phyloP scores from a whole-genome alignment of 2,113 vertebrate species.

The Sciurus niger region DNA sequence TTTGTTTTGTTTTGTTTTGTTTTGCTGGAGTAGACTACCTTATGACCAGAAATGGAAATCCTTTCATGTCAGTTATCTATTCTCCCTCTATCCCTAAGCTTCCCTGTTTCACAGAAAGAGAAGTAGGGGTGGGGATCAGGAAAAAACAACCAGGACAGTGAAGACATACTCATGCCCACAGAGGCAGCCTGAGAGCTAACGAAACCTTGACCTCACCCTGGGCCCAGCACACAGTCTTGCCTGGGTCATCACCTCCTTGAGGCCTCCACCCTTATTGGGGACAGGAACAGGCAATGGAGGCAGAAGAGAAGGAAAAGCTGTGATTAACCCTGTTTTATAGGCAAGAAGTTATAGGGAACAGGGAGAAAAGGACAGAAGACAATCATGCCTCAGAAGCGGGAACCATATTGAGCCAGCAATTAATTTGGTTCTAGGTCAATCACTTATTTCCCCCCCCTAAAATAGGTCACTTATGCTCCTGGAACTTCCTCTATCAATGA shows the following conservation, averaged over 20 bases:
- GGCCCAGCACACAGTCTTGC: not conserved
- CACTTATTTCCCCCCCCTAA: not conserved
- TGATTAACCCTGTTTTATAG: slow-evolving; percentile 71
- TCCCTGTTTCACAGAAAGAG: not conserved
- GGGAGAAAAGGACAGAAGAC: not conserved
- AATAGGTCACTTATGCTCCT: not conserved
- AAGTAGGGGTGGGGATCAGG: not conserved
- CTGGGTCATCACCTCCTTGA: not conserved
- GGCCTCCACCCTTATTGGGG: not conserved
- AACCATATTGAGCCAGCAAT: not conserved
- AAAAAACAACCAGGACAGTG: not conserved
- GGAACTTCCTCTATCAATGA: not conserved
- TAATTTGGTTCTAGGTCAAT: slow-evolving; percentile 53
- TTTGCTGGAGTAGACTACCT: not conserved
- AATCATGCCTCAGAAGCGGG: not conserved
- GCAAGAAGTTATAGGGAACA: slow-evolving; percentile 12
- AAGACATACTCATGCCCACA: not conserved
- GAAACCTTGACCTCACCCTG: not conserved
- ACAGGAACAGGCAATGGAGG: not conserved
- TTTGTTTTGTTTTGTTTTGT: not conserved
- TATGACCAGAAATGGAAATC: not conserved
- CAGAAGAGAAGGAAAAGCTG: not conserved
- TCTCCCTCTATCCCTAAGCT: not conserved
- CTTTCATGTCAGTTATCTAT: not conserved
- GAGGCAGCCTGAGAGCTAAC: not conserved